Conservation (phyloP, 1,140 invertebrate species). For the Cotesia typhae region DNA sequence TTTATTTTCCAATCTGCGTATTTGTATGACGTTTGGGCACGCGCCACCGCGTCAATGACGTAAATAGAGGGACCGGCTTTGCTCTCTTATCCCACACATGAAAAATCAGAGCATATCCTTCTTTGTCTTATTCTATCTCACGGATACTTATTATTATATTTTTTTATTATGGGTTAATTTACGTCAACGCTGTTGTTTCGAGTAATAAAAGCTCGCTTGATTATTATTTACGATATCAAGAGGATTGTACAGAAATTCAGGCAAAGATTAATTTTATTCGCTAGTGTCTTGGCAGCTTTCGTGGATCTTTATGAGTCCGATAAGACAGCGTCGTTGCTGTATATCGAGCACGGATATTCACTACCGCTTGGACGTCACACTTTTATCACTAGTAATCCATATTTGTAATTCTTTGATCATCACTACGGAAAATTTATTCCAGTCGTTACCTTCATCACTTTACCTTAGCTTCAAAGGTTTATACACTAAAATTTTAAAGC, state of each 20-base stretch:
- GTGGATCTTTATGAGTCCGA: no score
- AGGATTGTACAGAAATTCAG: no score
- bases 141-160: background rate
- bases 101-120: conserved; percentile 32
- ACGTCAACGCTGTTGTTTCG: background rate
- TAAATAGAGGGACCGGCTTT: conserved; percentile 26
- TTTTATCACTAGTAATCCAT: background rate
- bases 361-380: conserved; percentile 5
- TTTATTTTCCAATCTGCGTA: background rate
- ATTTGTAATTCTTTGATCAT: conserved; percentile 31
- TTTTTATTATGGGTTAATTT: conserved; percentile 8
- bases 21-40: conserved; percentile 23
- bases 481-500: background rate
- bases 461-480: conserved; percentile 19
- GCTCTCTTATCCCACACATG: conserved; percentile 19
- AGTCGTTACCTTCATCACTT: background rate
- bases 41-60: conserved; percentile 30
- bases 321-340: background rate
- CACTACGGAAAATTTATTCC: conserved; percentile 29
- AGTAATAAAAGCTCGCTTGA: background rate
- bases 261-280: no score
- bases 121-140: conserved; percentile 9
- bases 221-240: background rate
- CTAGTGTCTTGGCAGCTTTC: no score
- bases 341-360: background rate